Conservation (phyloP, 92 coral and sea anemone genomes). For the Scolanthus callimorphus region DNA sequence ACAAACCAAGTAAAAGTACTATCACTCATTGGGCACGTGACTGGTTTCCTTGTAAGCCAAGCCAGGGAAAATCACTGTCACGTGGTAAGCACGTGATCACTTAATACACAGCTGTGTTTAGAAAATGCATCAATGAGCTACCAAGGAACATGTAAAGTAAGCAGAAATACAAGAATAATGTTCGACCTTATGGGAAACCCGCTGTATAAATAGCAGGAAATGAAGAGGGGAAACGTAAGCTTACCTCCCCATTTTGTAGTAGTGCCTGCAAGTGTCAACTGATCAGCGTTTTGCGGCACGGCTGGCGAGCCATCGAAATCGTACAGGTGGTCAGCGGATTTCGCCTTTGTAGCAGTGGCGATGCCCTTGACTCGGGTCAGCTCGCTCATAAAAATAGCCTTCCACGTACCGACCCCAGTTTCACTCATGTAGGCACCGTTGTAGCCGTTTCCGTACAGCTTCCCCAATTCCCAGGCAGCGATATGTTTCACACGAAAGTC, state of each 20-base stretch:
- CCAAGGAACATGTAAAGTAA: too few species aligned
- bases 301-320: constrained; percentile 7
- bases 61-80: too few species aligned
- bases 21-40: too few species aligned
- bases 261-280: constrained; percentile 4
- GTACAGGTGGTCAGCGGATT: constrained; percentile 8
- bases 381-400: not conserved
- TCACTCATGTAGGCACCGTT: not conserved
- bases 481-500: constrained; percentile 12
- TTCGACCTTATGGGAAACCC: too few species aligned
- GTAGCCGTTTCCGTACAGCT: constrained; percentile 18
- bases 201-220: too few species aligned
- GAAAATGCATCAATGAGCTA: too few species aligned
- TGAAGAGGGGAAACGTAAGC: too few species aligned
- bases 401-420: constrained; percentile 3
- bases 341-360: constrained; percentile 2
- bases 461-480: constrained; percentile 2
- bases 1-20: too few species aligned
- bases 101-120: too few species aligned
- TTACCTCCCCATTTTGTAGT: constrained; percentile 23
- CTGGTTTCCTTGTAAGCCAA: too few species aligned
- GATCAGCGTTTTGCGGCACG: not conserved
- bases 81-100: too few species aligned
- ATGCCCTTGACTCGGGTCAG: not conserved
- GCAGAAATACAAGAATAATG: too few species aligned